Base-by-base conservation (phyloP, 2,113 vertebrate species). In the Willisornis vidua region DNA sequence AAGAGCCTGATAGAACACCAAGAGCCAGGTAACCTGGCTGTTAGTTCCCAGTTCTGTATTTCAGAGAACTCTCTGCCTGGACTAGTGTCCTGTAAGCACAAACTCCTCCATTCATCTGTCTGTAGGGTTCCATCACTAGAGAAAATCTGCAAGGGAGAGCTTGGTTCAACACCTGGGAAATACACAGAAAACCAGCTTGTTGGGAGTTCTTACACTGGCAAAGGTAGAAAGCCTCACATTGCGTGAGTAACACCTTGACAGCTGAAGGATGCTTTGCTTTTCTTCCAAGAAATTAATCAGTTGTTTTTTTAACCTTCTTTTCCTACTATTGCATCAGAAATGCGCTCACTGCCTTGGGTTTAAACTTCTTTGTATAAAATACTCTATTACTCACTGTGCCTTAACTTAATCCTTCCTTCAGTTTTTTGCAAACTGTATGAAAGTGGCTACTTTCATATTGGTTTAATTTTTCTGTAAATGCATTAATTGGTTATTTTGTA, bases 401-500 rank as follows among this genome's bases (percentile, higher is more conserved):
- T 98, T 98, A 98, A 94, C 96, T 98, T 97, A 97, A 97, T 94
- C 92, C 86, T 97, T 97, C 89, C 81, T 96, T 96, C 95, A 78
- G 55, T 97, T 97, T 96, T 96, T 94, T 98, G 90, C 90, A 95
- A 97, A 87, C 62, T 91, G 39, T 97, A 96, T 89, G 92, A 94
- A 96, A 96, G 87, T 52, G 10, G 41, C 87, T 82, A 91, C 81
- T 97, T 97, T 95, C 93, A 85, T 78, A 93, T 57, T 59, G n/a
- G 67, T 87, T 96, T 89, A 94, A n/a, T 81, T 96, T 97, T 96
- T 94, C 97, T 97, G 97, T 96, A 97, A 98, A 94, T 97, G 89
- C 82, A 98, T 97, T 97, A 97, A 96, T 51, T 52, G n/a, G 65
- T 97, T 97, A 91, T 96, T 97, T 97, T 97, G 92, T 97, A 97